Evolutionary conservation across 2,888 invertebrate species (phyloP).

Genomic region (Coronaproctus castanopsis): DNA sequence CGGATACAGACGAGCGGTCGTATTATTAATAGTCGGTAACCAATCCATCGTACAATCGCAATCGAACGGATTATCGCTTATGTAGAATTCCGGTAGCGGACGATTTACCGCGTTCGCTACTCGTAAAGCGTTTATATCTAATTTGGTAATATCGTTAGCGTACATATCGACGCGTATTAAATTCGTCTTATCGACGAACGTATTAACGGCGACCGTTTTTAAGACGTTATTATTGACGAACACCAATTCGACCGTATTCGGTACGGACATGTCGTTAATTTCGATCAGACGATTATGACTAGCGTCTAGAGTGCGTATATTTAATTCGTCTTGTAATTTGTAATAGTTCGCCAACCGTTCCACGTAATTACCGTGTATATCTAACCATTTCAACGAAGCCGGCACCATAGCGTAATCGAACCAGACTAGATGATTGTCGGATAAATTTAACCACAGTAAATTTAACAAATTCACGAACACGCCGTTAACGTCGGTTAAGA

Average conservation of each 20-base stretch:
- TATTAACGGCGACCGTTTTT: slow-evolving; percentile 57
- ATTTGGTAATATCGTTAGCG: slow-evolving; percentile 61
- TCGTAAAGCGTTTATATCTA: slow-evolving; percentile 61
- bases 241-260: slow-evolving; percentile 66
- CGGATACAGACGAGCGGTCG: slow-evolving; percentile 56
- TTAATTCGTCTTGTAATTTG: slow-evolving; percentile 51
- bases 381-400: slow-evolving; percentile 70
- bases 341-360: slow-evolving; percentile 74
- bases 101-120: slow-evolving; percentile 50
- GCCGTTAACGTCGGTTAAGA: slow-evolving; percentile 70
- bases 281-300: slow-evolving; percentile 73
- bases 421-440: slow-evolving; percentile 78
- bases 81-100: slow-evolving; percentile 65
- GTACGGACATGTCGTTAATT: slow-evolving; percentile 63
- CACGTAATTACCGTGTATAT: slow-evolving; percentile 75
- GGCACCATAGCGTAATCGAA: slow-evolving; percentile 86
- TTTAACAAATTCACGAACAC: slow-evolving; percentile 69
- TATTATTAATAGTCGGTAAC: slow-evolving; percentile 74
- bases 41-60: slow-evolving; percentile 93
- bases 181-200: slow-evolving; percentile 66
- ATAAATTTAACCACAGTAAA: slow-evolving; percentile 67
- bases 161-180: slow-evolving; percentile 75
- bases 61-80: slow-evolving; percentile 81
- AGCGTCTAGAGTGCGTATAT: slow-evolving; percentile 64
- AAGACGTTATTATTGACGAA: slow-evolving; percentile 80